Conservation (phyloP, 2,797 vertebrate genomes). For the Zenarchopterus dispar region DNA sequence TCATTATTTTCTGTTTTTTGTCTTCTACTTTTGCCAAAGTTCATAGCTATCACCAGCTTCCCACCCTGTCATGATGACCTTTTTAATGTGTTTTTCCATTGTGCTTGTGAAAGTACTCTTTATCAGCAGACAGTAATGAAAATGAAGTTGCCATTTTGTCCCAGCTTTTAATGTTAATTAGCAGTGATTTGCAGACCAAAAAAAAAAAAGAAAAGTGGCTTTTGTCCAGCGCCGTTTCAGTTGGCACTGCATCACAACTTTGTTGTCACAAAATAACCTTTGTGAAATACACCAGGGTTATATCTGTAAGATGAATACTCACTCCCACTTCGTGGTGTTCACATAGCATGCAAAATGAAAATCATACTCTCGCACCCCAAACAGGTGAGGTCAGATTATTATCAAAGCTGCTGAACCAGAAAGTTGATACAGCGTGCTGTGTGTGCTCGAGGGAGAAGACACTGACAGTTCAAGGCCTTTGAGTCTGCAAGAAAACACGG, state of each 20-base stretch:
- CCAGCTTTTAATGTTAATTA: constrained; percentile 69
- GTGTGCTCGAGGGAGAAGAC: constrained; percentile 75
- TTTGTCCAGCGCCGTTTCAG: constrained; percentile 40
- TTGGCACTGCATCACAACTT: constrained; percentile 31
- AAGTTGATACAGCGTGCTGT: constrained; percentile 68
- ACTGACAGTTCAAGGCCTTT: constrained; percentile 83
- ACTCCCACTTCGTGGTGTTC: constrained; percentile 36
- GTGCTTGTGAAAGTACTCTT: constrained; percentile 51
- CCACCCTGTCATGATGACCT: constrained; percentile 67
- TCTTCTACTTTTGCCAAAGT: constrained; percentile 49
- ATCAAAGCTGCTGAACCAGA: constrained; percentile 85
- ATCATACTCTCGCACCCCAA: constrained; percentile 58
- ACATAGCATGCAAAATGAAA: constrained; percentile 58
- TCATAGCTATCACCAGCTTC: constrained; percentile 44
- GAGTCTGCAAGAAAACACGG: constrained; percentile 77
- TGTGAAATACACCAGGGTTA: constrained; percentile 41
- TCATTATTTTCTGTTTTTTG: too few relatives aligned
- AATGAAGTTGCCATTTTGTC: constrained; percentile 57
- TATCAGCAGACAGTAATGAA: constrained; percentile 60
- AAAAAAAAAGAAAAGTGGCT: constrained; percentile 34
- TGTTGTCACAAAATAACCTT: constrained; percentile 50
- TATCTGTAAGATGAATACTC: constrained; percentile 41
- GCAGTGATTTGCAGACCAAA: constrained; percentile 50
- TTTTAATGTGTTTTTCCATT: constrained; percentile 55
- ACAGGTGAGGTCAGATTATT: constrained; percentile 85